These are phyloP conservation scores for Pipistrellus nathusii DNA, from an alignment of 2,797 vertebrate genomes.

Conservation along the genomic window DNA sequence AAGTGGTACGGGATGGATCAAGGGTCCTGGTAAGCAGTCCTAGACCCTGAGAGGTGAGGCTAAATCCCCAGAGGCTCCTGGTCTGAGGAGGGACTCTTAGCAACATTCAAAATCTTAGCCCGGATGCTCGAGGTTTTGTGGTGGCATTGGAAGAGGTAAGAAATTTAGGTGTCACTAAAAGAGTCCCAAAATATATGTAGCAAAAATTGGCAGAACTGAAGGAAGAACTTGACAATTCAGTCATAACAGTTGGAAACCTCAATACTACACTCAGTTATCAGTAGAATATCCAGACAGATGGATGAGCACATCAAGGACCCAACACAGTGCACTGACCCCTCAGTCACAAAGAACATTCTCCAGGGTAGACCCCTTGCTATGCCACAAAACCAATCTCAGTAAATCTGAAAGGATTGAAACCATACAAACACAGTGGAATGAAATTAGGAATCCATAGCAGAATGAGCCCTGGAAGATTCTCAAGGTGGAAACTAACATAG, in stretches of 20 bases:
- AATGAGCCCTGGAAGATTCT: neutral
- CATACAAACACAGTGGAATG: neutral
- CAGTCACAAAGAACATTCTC: neutral
- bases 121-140: neutral
- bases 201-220: neutral
- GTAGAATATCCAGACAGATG: neutral
- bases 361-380: no score
- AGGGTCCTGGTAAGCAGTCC: neutral
- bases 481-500: neutral
- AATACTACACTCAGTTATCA: neutral
- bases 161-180: neutral
- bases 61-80: neutral
- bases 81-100: neutral
- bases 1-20: accelerated
- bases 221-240: neutral
- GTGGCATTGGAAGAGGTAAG: neutral
- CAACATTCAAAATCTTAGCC: neutral
- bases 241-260: neutral
- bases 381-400: neutral
- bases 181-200: neutral
- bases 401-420: neutral
- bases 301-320: neutral
- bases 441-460: neutral
- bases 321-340: neutral
- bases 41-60: neutral